Evolutionary conservation across 23 tunicate genomes (phyloP).

Genomic region (Trididemnum miniatum): DNA sequence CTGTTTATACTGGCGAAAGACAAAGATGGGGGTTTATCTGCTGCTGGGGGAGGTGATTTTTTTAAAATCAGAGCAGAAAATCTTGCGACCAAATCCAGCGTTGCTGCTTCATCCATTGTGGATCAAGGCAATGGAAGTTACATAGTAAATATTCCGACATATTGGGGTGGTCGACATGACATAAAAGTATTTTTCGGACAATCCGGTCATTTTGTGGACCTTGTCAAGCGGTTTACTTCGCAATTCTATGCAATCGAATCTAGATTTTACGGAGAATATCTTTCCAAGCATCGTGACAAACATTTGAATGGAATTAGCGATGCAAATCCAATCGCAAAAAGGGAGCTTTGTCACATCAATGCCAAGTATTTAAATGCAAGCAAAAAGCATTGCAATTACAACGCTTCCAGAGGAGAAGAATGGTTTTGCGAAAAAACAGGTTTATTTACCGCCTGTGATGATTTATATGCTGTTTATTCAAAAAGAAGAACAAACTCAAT

Average conservation of each 20-base stretch:
- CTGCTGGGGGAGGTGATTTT: slow-evolving; percentile 26
- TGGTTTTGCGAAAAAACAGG: slow-evolving; percentile 42
- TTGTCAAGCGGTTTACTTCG: slow-evolving; percentile 17
- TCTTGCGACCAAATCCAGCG: slow-evolving; percentile 10
- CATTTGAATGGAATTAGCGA: not conserved
- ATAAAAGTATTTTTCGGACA: slow-evolving; percentile 30
- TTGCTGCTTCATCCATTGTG: slow-evolving; percentile 13
- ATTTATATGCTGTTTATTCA: slow-evolving; percentile 13
- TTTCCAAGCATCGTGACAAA: not conserved
- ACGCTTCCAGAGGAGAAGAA: not conserved
- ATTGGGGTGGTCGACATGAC: slow-evolving; percentile 24
- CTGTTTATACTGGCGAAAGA: not conserved
- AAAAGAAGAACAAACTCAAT: slow-evolving; percentile 23
- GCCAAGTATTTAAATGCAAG: not conserved
- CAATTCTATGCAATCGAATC: not conserved
- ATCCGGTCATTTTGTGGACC: slow-evolving; percentile 37
- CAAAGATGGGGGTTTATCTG: not conserved
- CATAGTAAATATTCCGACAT: not conserved
- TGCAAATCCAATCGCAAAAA: too few species aligned
- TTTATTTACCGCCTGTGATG: not conserved
- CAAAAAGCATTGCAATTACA: not conserved
- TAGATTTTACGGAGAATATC: slow-evolving; percentile 9
- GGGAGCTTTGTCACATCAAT: slow-evolving; percentile 5
- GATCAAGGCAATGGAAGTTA: slow-evolving; percentile 21
- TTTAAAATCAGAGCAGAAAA: slow-evolving; percentile 37